These are phyloP conservation scores for Drosophila micromelanica DNA, from an alignment of 1,140 invertebrate genomes.

Conservation along the genomic window DNA sequence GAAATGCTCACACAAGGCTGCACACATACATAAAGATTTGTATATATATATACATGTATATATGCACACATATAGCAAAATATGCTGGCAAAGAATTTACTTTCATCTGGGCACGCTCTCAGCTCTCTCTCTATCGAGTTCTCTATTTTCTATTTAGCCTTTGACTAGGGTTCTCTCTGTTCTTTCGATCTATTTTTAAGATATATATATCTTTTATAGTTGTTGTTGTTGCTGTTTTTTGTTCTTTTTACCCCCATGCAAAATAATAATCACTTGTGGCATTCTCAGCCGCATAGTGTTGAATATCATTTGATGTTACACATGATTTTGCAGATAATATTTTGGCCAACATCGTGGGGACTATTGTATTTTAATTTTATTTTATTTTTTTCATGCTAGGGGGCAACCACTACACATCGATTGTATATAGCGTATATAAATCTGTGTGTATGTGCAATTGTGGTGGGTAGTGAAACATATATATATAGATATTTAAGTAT, in stretches of 20 bases:
- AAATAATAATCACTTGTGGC: slow-evolving; percentile 82
- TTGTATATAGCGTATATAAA: slow-evolving; percentile 12
- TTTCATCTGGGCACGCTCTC: slow-evolving; percentile 70
- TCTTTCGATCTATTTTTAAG: slow-evolving; percentile 48
- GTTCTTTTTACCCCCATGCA: slow-evolving; percentile 45
- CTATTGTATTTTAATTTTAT: slow-evolving; percentile 16
- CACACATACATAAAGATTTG: slow-evolving; percentile 5
- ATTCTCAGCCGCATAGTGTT: slow-evolving; percentile 78
- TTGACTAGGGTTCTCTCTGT: slow-evolving; percentile 31
- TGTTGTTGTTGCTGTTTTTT: neutral
- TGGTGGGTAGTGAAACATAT: neutral
- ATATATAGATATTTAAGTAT: slow-evolving; percentile 47
- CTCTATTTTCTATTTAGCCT: slow-evolving; percentile 20
- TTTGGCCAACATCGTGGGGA: slow-evolving; percentile 13
- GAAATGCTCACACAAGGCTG: slow-evolving; percentile 63
- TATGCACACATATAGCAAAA: slow-evolving; percentile 12
- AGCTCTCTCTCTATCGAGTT: slow-evolving; percentile 15
- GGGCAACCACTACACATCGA: slow-evolving; percentile 17
- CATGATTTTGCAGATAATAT: slow-evolving; percentile 77
- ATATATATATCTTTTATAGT: slow-evolving; percentile 21
- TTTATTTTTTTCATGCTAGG: slow-evolving; percentile 23
- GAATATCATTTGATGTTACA: slow-evolving; percentile 81
- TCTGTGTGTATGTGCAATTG: slow-evolving; percentile 6
- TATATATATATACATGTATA: neutral
- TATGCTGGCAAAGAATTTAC: slow-evolving; percentile 71